A percentile compares a stretch with the other conserved stretches of the same genome.
These are phyloP conservation scores for Neofelis nebulosa DNA, from an alignment of 2,113 vertebrate genomes.

Conservation along the genomic window DNA sequence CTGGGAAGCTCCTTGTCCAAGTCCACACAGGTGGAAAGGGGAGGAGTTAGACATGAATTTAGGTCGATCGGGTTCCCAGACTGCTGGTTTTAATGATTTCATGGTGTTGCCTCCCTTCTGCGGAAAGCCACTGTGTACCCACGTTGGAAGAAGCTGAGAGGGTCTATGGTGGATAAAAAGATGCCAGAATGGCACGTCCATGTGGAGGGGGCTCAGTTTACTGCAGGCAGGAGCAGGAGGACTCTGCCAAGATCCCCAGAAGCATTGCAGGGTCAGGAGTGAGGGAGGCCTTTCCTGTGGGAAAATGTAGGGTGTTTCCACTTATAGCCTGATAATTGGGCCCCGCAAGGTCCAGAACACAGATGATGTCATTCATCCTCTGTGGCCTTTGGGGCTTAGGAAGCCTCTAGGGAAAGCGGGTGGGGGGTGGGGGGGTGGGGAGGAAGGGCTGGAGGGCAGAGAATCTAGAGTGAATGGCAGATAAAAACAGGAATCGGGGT, in stretches of 20 bases:
- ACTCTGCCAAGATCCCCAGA: slow-evolving; percentile 38
- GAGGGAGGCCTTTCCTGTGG: slow-evolving; percentile 71
- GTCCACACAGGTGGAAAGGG: background rate
- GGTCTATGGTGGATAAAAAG: background rate
- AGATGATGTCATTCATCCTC: slow-evolving; percentile 60
- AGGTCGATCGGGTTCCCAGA: too few relatives aligned
- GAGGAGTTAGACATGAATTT: background rate
- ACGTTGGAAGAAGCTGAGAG: background rate
- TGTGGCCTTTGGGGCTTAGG: slow-evolving; percentile 48
- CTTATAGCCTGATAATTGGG: slow-evolving; percentile 59
- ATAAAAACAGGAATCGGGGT: background rate
- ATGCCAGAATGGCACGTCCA: background rate
- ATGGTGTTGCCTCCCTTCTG: background rate
- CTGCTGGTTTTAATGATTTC: background rate
- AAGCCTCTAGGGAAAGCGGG: slow-evolving; percentile 10
- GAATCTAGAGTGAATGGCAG: slow-evolving; percentile 33
- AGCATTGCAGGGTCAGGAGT: background rate
- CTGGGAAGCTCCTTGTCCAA: background rate
- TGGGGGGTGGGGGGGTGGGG: background rate
- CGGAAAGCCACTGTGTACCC: too few relatives aligned
- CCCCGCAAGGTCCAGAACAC: background rate
- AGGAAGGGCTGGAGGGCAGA: slow-evolving; percentile 3
- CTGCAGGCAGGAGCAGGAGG: background rate
- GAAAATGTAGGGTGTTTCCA: slow-evolving; percentile 66
- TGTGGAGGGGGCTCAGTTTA: background rate